Base-by-base conservation (phyloP, 2,797 vertebrate genomes). In the Hirundo rustica region DNA sequence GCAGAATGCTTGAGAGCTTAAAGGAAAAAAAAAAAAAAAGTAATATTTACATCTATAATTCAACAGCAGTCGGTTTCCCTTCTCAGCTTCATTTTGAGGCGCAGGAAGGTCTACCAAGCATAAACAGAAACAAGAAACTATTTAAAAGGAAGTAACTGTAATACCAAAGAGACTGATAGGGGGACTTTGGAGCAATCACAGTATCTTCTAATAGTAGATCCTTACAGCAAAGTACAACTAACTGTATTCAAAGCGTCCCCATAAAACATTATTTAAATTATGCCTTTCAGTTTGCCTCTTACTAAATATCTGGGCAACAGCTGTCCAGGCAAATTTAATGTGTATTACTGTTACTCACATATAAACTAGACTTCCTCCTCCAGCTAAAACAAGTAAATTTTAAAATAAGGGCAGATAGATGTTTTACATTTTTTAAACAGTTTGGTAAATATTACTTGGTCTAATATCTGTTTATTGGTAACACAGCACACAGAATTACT, bases 121-220 rank as follows among this genome's bases (percentile, higher is more conserved):
- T 11, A 90, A 89, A 87, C 13, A 78, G 30, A 89, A 89, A 80
- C 27, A 93, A 85, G 79, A 73, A 64, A 26, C 42, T 87, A 26
- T 58, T 80, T 38, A 29, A 87, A 94, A 85, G 44, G 25, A 88
- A 94, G 45, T 64, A 55, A 93, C 50, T 89, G 86, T 92, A 95
- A 94, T 92, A 96, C 72, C 89, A 58, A 57, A 60, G 21, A 91
- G 54, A 61, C 47, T 92, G 92, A 71, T 32, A 95, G 81, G 84
- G 71, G 81, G 73, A 91, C 71, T 87, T 80, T 0, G 9, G 54
- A 89, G 79, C 65, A 91, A 67, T 47, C 42, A 57, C 15, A 66
- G 11, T 51, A 70, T 53, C 38, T 79, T 74, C 40, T 44, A 85
- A 70, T 9, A 71, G 55, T 5, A 68, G 19, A 76, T 50, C 5